A percentile compares a stretch with the other conserved stretches of the same genome.
Conservation (phyloP, 2,797 vertebrate genomes). For the Cirrhinus mrigala region DNA sequence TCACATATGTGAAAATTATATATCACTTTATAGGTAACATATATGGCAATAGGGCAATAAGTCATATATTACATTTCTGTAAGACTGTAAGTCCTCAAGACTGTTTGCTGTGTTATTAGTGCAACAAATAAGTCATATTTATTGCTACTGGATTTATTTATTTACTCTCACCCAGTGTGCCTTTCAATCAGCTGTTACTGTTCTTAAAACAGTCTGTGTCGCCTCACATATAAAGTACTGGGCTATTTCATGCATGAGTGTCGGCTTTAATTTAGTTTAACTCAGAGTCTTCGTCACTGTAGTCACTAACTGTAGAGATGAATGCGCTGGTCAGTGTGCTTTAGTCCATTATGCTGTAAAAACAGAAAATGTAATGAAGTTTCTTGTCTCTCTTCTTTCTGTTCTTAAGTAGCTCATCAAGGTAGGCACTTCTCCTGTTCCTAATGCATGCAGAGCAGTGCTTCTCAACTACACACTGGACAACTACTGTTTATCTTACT, state of each 20-base stretch:
- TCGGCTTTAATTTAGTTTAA: background rate
- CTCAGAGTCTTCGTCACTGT: background rate
- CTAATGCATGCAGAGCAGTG: background rate
- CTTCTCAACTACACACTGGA: background rate
- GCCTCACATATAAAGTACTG: too few species aligned
- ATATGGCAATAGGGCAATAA: too few species aligned
- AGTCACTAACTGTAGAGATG: background rate
- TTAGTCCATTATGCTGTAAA: background rate
- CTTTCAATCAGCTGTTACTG: too few species aligned
- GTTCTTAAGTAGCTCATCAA: background rate
- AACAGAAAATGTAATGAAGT: background rate
- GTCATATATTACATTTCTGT: too few species aligned
- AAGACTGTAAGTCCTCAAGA: too few species aligned
- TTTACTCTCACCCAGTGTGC: too few species aligned
- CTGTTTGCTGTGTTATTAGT: background rate
- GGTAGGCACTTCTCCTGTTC: background rate
- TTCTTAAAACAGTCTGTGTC: background rate
- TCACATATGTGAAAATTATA: too few species aligned
- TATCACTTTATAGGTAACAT: too few species aligned
- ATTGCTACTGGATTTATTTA: background rate
- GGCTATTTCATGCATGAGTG: background rate
- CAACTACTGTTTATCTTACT: background rate
- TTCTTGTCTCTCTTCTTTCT: conserved; percentile 6
- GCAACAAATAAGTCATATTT: background rate
- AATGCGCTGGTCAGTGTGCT: background rate